Base-by-base conservation (phyloP, 2,113 vertebrate species). In the Callopanchax toddi region DNA sequence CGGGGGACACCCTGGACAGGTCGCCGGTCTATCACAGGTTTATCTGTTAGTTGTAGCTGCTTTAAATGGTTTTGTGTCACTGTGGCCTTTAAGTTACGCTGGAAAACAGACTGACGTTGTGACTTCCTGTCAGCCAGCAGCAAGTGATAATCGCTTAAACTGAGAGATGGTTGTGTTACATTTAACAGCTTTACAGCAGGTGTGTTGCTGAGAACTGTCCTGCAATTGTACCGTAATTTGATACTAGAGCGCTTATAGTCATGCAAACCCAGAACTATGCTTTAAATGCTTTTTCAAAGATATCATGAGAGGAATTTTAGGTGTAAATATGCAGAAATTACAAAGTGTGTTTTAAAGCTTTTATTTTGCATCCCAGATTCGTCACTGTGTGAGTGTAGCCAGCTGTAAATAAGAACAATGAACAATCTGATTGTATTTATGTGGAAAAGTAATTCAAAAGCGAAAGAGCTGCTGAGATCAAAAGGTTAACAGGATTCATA, bases 191-290 rank as follows among this genome's bases (percentile, higher is more conserved):
- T 78, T 58, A 74, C n/a, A 56, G 22, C 71, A 62, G 56, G 56
- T 44, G 22, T 68, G 15, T 52, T 29, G 54, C 56, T 55, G 39
- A 48, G 25, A 43, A 23, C 26, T 9, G 18, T 51, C 25, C 44
- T 56, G 26, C 58, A 65, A 73, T 53, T 74, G 60, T n/a, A n/a
- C n/a, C n/a, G n/a, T 73, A 77, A 73, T 79, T 21, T 42, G 56
- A 63, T 66, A 63, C 17, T 60, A 64, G n/a, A n/a, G 32, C 50
- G 70, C 46, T 78, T 59, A 55, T 69, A 64, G 43, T 57, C 40
- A 32, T 58, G 34, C 44, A 34, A 39, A 65, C 63, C 11, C 50
- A 36, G 25, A 59, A 44, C 25, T 18, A 16, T 7, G 26, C 21
- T n/a, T n/a, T 22, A 57, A 60, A 54, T 17, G 72, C 50, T 76